Conservation (phyloP, 2,113 vertebrate species). For the Zosterops hypoxanthus region DNA sequence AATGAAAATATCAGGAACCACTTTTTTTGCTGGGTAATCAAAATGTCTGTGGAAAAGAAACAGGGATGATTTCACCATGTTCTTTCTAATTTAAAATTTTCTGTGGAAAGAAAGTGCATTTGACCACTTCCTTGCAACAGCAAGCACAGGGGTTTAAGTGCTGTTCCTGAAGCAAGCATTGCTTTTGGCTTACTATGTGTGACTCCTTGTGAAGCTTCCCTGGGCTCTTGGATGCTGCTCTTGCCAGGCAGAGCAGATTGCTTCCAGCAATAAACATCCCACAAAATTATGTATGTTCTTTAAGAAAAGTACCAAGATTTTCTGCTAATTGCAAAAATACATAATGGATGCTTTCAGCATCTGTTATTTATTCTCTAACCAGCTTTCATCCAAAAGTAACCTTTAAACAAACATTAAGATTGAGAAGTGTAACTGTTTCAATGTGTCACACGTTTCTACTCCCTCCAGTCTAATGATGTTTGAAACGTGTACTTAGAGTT, state of each 20-base stretch:
- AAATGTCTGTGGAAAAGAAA: neutral
- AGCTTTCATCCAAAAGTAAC: slow-evolving; percentile 77
- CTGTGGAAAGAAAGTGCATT: neutral
- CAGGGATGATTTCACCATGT: neutral
- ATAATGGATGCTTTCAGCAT: slow-evolving; percentile 76
- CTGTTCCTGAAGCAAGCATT: slow-evolving; percentile 48
- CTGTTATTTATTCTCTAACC: slow-evolving; percentile 72
- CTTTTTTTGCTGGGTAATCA: neutral
- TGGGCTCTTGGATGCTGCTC: slow-evolving; percentile 34
- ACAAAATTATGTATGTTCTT: slow-evolving; percentile 76
- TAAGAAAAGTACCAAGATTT: slow-evolving; percentile 76
- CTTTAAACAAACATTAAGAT: slow-evolving; percentile 76
- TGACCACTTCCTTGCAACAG: neutral
- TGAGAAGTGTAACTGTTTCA: slow-evolving; percentile 67
- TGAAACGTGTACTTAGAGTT: neutral
- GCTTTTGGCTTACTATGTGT: slow-evolving; percentile 62
- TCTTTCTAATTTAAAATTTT: slow-evolving; percentile 32
- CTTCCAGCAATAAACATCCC: slow-evolving; percentile 72
- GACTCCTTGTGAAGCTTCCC: slow-evolving; percentile 55
- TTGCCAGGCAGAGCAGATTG: slow-evolving; percentile 36
- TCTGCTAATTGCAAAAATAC: slow-evolving; percentile 80
- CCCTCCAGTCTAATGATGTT: slow-evolving; percentile 9
- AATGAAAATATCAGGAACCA: neutral
- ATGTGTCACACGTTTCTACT: slow-evolving; percentile 39
- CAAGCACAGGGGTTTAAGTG: neutral